phyloP scores from a whole-genome alignment of 2,888 invertebrate genomes.

The Tolmerus cingulatus region DNA sequence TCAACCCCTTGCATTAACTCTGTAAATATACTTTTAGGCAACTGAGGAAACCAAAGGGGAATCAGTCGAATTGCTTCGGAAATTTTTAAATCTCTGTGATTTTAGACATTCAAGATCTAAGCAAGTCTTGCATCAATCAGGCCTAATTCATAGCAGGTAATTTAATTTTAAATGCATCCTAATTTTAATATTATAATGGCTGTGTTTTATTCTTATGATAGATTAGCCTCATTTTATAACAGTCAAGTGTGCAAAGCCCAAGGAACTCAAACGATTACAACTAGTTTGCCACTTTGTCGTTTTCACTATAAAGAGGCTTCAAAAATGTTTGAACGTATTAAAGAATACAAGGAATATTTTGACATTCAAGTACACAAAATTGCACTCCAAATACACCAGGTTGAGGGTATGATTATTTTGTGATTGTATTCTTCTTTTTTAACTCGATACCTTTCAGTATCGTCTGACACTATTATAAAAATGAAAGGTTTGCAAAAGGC shows the following conservation, averaged over 20 bases:
- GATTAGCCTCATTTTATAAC: constrained; percentile 82
- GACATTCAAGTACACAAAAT: constrained; percentile 77
- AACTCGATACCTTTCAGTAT: constrained; percentile 40
- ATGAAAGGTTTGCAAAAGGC: constrained; percentile 58
- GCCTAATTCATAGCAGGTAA: constrained; percentile 78
- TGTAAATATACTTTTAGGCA: constrained; percentile 62
- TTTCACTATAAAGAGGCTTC: constrained; percentile 76
- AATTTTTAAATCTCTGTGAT: constrained; percentile 80
- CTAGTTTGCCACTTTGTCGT: constrained; percentile 71
- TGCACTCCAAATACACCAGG: constrained; percentile 73
- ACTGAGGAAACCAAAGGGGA: constrained; percentile 65
- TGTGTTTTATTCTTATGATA: constrained; percentile 44
- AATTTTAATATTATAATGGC: not conserved
- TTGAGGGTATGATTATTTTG: constrained; percentile 64
- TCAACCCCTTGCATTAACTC: not conserved
- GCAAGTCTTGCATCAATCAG: constrained; percentile 81
- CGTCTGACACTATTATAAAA: constrained; percentile 54
- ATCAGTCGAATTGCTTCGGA: constrained; percentile 77
- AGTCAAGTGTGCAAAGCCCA: constrained; percentile 70
- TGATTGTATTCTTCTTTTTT: not conserved
- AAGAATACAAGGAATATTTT: constrained; percentile 74
- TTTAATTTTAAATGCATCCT: not conserved
- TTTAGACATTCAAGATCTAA: constrained; percentile 71
- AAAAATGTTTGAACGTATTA: constrained; percentile 71
- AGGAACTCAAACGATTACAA: constrained; percentile 69